Percentiles rank a stretch among this genome's conserved stretches.
Conservation (phyloP, 2,113 vertebrate species). For the Lycocorax pyrrhopterus region DNA sequence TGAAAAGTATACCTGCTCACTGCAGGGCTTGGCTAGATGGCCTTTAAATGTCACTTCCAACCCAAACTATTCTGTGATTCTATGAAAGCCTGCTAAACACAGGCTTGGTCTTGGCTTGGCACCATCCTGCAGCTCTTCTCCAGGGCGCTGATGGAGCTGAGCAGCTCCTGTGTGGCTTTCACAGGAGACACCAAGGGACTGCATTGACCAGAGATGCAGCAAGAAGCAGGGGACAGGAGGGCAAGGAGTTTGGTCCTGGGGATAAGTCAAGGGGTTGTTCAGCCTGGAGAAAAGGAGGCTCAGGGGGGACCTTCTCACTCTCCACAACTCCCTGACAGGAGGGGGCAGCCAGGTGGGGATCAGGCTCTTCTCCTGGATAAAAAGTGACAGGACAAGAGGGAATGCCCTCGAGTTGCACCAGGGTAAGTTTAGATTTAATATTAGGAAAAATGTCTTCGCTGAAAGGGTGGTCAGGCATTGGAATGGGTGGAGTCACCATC, state of each 20-base stretch:
- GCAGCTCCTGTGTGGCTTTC: background rate
- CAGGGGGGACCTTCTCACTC: background rate
- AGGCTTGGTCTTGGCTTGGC: background rate
- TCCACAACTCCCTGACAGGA: background rate
- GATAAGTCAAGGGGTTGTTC: background rate
- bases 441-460: background rate
- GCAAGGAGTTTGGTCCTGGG: background rate
- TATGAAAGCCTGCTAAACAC: background rate
- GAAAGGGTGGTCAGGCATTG: background rate
- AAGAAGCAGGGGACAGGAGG: background rate
- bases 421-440: background rate
- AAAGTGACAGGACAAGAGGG: background rate
- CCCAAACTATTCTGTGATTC: background rate
- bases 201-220: background rate
- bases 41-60: background rate
- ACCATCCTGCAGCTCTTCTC: background rate
- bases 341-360: fast-evolving
- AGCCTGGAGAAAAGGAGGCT: background rate
- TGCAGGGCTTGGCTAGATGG: background rate
- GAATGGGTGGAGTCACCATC: background rate
- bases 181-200: background rate
- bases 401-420: background rate
- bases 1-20: background rate
- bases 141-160: background rate
- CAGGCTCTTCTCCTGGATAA: fast-evolving